Conservation (phyloP, 2,113 vertebrate genomes). For the Cacatua alba region DNA sequence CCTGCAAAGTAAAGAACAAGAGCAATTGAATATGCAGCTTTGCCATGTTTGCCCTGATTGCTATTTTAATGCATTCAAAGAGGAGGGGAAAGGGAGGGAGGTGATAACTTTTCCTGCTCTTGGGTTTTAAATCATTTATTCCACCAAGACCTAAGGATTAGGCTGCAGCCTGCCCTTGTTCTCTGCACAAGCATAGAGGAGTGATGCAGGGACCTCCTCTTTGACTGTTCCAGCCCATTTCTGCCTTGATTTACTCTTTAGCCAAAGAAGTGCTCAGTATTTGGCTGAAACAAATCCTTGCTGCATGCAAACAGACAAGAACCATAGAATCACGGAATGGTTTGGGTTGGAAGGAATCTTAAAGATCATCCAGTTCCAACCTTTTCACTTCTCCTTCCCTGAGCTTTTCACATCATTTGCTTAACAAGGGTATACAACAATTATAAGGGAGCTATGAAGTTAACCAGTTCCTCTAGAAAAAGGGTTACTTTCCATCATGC, state of each 20-base stretch:
- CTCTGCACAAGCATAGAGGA: not conserved
- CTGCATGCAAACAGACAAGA: not conserved
- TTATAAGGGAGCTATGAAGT: not conserved
- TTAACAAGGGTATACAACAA: not conserved
- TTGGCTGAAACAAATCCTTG: not conserved
- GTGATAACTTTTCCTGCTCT: not conserved
- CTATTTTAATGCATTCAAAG: not conserved
- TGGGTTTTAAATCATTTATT: slow-evolving; percentile 37
- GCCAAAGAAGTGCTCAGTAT: not conserved
- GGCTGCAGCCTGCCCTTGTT: not conserved
- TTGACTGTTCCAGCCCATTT: not conserved
- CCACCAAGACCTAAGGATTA: not conserved
- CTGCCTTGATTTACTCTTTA: not conserved
- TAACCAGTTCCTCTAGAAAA: not conserved
- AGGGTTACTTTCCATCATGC: not conserved
- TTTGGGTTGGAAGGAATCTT: not conserved
- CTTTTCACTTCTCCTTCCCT: not conserved
- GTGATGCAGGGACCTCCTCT: not conserved
- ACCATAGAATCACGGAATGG: not conserved
- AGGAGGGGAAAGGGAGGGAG: not conserved
- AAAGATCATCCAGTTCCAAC: not conserved
- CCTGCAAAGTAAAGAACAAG: not conserved
- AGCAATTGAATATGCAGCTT: not conserved
- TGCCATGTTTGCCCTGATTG: not conserved
- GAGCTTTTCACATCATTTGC: slow-evolving; percentile 45